These are phyloP conservation scores for Entomobrya multifasciata DNA, from an alignment of 2,888 invertebrate genomes.

Conservation along the genomic window DNA sequence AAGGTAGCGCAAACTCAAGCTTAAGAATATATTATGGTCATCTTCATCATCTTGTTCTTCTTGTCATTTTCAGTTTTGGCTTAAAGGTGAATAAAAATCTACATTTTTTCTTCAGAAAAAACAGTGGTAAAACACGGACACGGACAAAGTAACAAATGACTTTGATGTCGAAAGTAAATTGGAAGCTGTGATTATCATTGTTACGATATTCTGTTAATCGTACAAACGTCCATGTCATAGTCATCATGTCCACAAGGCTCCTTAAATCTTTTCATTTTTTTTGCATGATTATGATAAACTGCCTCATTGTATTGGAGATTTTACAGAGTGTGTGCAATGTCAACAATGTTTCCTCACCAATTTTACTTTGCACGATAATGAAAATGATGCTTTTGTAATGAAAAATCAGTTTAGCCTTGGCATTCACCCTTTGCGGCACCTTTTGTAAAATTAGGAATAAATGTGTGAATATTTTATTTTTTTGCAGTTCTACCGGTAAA, in stretches of 20 bases:
- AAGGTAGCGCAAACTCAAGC: too few relatives aligned
- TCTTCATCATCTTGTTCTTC: too few relatives aligned
- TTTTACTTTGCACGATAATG: background rate
- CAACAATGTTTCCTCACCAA: background rate
- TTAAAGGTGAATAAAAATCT: background rate
- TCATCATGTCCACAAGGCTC: background rate
- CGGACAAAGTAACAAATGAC: constrained; percentile 28
- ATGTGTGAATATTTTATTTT: too few relatives aligned
- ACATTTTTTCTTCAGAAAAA: background rate
- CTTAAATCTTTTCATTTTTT: too few relatives aligned
- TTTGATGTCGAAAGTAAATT: constrained; percentile 22
- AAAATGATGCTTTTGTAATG: background rate
- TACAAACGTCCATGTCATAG: background rate
- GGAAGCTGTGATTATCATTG: background rate
- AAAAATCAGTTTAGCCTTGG: background rate
- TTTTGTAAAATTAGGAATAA: background rate
- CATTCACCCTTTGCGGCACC: background rate
- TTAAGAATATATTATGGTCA: too few relatives aligned
- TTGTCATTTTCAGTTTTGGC: background rate
- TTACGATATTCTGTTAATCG: background rate
- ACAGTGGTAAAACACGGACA: constrained; percentile 20
- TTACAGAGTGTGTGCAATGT: background rate
- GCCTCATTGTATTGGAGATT: constrained; percentile 26
- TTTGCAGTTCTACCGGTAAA: background rate
- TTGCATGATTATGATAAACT: constrained; percentile 12